Evolutionary conservation across 2,113 vertebrate genomes (phyloP), one percentile per base, ranked within the genome.

Genomic region (Pomatostomus ruficeps): DNA sequence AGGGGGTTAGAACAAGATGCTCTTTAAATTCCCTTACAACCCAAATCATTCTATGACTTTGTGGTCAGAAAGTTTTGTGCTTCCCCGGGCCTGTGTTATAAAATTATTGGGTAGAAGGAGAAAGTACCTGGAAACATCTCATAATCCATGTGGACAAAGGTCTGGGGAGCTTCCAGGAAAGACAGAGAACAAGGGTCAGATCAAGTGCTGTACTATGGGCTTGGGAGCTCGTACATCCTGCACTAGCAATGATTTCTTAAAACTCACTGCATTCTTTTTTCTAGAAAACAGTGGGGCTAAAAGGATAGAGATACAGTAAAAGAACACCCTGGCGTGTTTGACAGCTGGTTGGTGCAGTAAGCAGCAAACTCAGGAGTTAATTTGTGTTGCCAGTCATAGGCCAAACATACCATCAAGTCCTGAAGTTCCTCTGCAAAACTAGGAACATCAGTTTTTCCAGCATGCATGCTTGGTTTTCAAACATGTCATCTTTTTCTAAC

Each of bases 261-360:
- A 67, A 82, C 14, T 55, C n/a, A 55, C 5, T 31, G 16, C 14
- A 24, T 14, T 33, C 45, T 28, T 46, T 46, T n/a, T 82, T 42
- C n/a, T 33, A 49, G n/a, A 55, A 38, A 71, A 35, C 0, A 0
- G 9, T 22, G 16, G 7, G 2, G 5, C 2, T 17, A 15, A 36
- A 58, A 49, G 45, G 7, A 57, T 17, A 40, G 4, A 42, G 55
- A 42, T 36, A 26, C 10, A 58, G 7, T 11, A 16, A 36, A 66
- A 40, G 42, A 74, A 12, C 9, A 23, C 13, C 11, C 6, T 36
- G 33, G 35, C 20, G 38, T 75, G 21, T n/a, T 17, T 33, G 49
- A 40, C n/a, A 87, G 1, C 12, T 35, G 23, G 20, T 24, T 1
- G 2, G 17, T 14, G 22, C 36, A 40, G 20, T 6, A 15, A 55